Base-by-base conservation (phyloP, 2,797 vertebrate species). In the Paratrypauchen microcephalus region DNA sequence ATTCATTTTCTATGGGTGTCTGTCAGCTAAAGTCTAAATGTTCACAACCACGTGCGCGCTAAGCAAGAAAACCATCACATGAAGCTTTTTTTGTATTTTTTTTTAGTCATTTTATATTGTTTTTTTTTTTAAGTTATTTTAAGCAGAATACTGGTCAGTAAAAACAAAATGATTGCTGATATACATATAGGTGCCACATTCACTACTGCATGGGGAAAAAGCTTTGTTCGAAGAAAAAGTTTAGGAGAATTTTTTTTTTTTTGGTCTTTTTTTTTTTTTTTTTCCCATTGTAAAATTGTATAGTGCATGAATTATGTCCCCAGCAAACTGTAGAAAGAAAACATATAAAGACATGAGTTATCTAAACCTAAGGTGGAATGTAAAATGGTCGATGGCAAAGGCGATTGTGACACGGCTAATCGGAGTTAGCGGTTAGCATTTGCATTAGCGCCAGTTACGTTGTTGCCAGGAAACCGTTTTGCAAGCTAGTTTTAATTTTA, bases 101-200 rank as follows among this genome's bases (percentile, higher is more conserved):
- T 81, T 71, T 48, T 39, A 36, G 48, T 70, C 12, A 2, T 69
- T 75, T 77, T 85, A 76, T 72, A 64, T 12, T 23, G 36, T 47
- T 61, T 69, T 74, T 47, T 61, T 69, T 74, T 30, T 41, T 11
- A 65, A 74, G 81, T 83, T 79, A 77, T 90, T 90, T 82, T 94
- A 96, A 95, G 96, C 95, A 96, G 96, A 98, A 97, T 96, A 98
- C 96, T 97, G 97, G 95, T 97, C 95, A 97, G 96, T 96, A 96
- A 95, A 97, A 98, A 97, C 95, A 95, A 96, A 96, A 95, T 90
- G 93, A 93, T 84, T 94, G 95, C 95, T 97, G 96, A 97, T 97
- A 97, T 95, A 98, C 96, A 98, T 95, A 64, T 64, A 64, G 89
- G 93, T 94, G 97, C 96, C 96, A 97, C 96, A 96, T 95, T 97